Percentiles rank a stretch among this genome's conserved stretches.
These are phyloP conservation scores for Centrocercus urophasianus DNA, from an alignment of 2,113 vertebrate species.

Conservation along the genomic window DNA sequence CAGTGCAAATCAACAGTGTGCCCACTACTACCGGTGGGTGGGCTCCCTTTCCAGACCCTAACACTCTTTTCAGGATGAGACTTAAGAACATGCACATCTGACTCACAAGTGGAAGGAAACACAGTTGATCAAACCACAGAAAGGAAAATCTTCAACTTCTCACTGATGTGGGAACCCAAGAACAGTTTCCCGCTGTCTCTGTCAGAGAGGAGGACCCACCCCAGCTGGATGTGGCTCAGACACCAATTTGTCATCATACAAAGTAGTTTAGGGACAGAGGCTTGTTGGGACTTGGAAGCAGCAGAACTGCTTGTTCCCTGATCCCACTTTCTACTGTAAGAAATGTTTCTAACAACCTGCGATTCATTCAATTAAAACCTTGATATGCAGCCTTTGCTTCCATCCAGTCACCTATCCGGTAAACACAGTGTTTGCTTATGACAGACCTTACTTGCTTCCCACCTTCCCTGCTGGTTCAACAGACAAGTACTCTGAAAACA, in stretches of 20 bases:
- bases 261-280: neutral
- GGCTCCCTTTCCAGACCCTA: neutral
- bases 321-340: neutral
- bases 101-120: neutral
- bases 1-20: neutral
- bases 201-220: neutral
- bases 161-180: neutral
- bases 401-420: neutral
- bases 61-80: neutral
- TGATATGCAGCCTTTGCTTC: neutral
- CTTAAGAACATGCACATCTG: neutral
- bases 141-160: neutral
- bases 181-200: neutral
- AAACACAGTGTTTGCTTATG: neutral
- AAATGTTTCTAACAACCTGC: neutral
- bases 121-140: neutral
- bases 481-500: slow-evolving; percentile 2
- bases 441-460: slow-evolving; percentile 4
- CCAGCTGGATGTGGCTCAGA: neutral
- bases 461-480: neutral
- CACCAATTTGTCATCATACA: neutral
- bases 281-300: neutral
- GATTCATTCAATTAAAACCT: neutral
- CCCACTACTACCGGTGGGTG: neutral
- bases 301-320: neutral